Evolutionary conservation across 2,888 invertebrate species (phyloP).

Genomic region (Heliconius aoede): DNA sequence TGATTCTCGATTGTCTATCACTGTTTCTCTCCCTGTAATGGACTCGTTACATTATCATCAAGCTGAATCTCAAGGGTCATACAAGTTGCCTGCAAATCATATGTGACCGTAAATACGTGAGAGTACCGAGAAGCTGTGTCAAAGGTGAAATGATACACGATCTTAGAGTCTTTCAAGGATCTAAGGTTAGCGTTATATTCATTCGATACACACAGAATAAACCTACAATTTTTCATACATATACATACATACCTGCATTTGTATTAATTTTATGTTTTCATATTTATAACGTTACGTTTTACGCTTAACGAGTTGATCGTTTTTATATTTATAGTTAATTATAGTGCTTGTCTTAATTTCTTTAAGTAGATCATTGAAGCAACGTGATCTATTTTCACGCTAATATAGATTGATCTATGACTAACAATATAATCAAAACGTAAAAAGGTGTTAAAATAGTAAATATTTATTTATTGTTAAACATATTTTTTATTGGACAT

Average conservation of each 20-base stretch:
- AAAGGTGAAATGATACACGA: slow-evolving; percentile 34
- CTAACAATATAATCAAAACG: background rate
- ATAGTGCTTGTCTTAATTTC: background rate
- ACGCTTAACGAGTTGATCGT: background rate
- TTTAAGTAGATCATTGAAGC: background rate
- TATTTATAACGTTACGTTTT: background rate
- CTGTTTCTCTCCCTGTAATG: background rate
- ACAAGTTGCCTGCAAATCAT: slow-evolving; percentile 18
- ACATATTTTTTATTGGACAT: background rate
- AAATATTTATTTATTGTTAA: background rate
- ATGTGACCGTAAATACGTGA: slow-evolving; percentile 28
- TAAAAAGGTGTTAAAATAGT: background rate
- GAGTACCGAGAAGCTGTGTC: slow-evolving; percentile 30
- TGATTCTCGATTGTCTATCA: background rate
- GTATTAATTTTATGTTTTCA: too few relatives aligned
- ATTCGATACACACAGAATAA: background rate
- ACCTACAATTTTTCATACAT: background rate
- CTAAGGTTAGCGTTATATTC: background rate
- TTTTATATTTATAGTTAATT: background rate
- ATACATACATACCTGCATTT: background rate
- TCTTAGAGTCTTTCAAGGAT: slow-evolving; percentile 6
- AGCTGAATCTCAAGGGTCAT: slow-evolving; percentile 13
- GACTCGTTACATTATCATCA: slow-evolving; percentile 15
- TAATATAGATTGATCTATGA: background rate
- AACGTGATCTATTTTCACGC: background rate